Percentiles rank a stretch among this genome's conserved stretches.
Conservation (phyloP, 1,140 invertebrate species). For the Ceratosolen solmsi region DNA sequence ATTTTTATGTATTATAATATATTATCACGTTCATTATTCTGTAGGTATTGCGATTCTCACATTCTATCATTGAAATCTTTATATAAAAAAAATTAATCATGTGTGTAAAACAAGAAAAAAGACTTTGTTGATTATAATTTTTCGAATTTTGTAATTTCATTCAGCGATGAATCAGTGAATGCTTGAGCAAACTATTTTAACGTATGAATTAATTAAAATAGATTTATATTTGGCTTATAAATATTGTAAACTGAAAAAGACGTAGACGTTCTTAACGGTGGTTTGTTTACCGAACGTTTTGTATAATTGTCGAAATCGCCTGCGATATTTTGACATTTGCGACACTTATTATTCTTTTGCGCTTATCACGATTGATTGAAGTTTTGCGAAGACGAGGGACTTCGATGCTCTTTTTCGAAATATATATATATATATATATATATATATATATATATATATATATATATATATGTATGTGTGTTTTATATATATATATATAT, state of each 20-base stretch:
- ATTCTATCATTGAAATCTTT: slow-evolving; percentile 24
- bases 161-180: slow-evolving; percentile 39
- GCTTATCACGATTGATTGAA: slow-evolving; percentile 40
- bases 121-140: slow-evolving; percentile 51
- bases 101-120: slow-evolving; percentile 37
- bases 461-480: slow-evolving; percentile 14
- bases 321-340: slow-evolving; percentile 43
- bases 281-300: slow-evolving; percentile 54
- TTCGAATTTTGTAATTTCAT: slow-evolving; percentile 43
- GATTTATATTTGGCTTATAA: slow-evolving; percentile 50
- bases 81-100: slow-evolving; percentile 27
- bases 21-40: slow-evolving; percentile 36
- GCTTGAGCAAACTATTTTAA: slow-evolving; percentile 50
- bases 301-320: slow-evolving; percentile 50
- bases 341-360: slow-evolving; percentile 45
- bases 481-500: slow-evolving; percentile 8
- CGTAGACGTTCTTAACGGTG: slow-evolving; percentile 52
- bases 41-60: slow-evolving; percentile 42
- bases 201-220: slow-evolving; percentile 50
- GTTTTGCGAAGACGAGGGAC: slow-evolving; percentile 24
- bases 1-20: slow-evolving; percentile 37
- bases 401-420: slow-evolving; percentile 46
- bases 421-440: neutral
- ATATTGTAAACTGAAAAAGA: slow-evolving; percentile 41
- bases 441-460: slow-evolving; percentile 8